Conservation (phyloP, 2,113 vertebrate genomes). For the Albula glossodonta region DNA sequence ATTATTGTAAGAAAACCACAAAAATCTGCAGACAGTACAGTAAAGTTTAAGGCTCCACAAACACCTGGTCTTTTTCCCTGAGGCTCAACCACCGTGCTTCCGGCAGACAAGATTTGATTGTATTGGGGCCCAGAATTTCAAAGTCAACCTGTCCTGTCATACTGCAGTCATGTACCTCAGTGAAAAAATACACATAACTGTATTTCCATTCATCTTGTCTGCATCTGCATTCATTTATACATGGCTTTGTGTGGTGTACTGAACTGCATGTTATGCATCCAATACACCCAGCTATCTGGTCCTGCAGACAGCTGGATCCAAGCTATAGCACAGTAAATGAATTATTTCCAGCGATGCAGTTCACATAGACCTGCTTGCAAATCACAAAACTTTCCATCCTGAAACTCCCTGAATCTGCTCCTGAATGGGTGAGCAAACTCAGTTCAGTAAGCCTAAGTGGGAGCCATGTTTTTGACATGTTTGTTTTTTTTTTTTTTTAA, state of each 20-base stretch:
- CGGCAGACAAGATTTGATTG: not conserved
- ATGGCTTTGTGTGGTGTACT: conserved; percentile 31
- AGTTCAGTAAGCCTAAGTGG: not conserved
- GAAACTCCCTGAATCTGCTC: not conserved
- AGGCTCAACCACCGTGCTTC: not conserved
- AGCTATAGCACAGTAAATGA: not conserved
- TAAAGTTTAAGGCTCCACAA: too few relatives aligned
- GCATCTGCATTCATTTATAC: conserved; percentile 54
- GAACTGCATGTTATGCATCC: conserved; percentile 37
- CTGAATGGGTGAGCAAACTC: not conserved
- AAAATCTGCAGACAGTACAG: too few relatives aligned
- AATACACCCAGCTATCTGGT: conserved; percentile 6
- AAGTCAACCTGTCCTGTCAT: not conserved
- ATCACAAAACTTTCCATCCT: not conserved
- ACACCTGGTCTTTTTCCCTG: not conserved
- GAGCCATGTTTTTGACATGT: not conserved
- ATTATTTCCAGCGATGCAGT: not conserved
- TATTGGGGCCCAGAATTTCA: not conserved
- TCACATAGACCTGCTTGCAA: not conserved
- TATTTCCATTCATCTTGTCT: conserved; percentile 25
- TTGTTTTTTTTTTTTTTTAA: not conserved
- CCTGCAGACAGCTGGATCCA: not conserved
- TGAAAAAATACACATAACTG: not conserved
- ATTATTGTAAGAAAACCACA: too few relatives aligned
- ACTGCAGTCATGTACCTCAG: not conserved